Evolutionary conservation across 2,888 invertebrate species (phyloP).

Genomic region (Sepioteuthis lessoniana): DNA sequence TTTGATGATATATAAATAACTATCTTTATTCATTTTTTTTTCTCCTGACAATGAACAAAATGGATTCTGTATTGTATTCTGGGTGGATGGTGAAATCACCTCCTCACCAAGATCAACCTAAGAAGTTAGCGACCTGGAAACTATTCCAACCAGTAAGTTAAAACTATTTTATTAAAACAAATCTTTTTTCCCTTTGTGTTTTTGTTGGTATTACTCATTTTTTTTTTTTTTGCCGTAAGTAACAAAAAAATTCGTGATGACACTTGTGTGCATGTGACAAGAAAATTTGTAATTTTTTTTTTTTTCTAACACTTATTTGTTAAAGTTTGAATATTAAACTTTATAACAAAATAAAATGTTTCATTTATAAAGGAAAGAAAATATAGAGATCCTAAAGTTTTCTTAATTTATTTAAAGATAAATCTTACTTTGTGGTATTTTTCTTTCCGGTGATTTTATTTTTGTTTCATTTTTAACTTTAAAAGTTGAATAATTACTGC

Average conservation of each 20-base stretch:
- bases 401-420: neutral
- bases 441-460: neutral
- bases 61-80: constrained; percentile 69
- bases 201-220: neutral
- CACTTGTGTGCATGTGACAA: neutral
- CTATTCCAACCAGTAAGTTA: constrained; percentile 90
- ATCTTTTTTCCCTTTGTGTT: neutral
- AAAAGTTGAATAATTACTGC: too few relatives aligned
- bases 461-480: neutral
- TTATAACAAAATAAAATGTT: too few relatives aligned
- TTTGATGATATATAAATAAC: neutral
- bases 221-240: neutral
- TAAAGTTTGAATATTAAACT: too few relatives aligned
- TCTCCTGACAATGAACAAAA: constrained; percentile 58
- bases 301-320: too few relatives aligned
- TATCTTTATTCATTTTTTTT: neutral
- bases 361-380: too few relatives aligned
- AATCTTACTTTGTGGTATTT: neutral
- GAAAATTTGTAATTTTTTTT: neutral
- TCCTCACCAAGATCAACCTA: constrained; percentile 83
- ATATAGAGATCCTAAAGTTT: neutral
- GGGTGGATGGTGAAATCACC: constrained; percentile 98
- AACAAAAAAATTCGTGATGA: neutral
- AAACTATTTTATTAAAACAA: neutral
- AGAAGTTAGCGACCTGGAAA: constrained; percentile 67